These are phyloP conservation scores for Salmo trutta DNA, from an alignment of 2,797 vertebrate genomes.

Conservation along the genomic window DNA sequence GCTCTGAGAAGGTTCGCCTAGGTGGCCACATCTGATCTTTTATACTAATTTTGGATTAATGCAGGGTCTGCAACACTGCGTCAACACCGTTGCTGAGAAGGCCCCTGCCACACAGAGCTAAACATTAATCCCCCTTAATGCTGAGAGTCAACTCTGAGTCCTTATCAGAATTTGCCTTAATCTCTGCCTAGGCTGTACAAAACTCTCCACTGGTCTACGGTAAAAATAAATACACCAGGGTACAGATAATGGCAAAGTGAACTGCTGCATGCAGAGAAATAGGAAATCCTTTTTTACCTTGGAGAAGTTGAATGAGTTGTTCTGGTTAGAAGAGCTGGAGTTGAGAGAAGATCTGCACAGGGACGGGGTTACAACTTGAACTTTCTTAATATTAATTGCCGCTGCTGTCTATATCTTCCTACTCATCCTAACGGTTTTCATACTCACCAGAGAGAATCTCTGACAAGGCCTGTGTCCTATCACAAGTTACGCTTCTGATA, in stretches of 20 bases:
- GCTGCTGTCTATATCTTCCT: constrained; percentile 13
- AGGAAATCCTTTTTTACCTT: constrained; percentile 64
- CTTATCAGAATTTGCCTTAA: constrained; percentile 99
- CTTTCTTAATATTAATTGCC: constrained; percentile 27
- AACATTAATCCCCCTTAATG: constrained; percentile 99
- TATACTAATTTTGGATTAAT: constrained; percentile 99
- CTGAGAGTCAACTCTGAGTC: constrained; percentile 99
- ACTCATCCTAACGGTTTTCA: constrained; percentile 12
- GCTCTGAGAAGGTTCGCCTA: constrained; percentile 84
- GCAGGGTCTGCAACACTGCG: constrained; percentile 91
- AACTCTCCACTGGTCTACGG: constrained; percentile 86
- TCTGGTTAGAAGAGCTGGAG: constrained; percentile 24
- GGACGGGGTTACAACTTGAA: constrained; percentile 15
- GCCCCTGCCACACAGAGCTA: constrained; percentile 93
- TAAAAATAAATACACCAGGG: constrained; percentile 78
- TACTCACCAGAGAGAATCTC: constrained; percentile 11
- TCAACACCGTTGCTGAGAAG: constrained; percentile 94
- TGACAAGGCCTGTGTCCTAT: neutral
- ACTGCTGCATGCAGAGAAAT: constrained; percentile 37
- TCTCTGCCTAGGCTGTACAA: constrained; percentile 93
- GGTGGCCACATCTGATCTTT: constrained; percentile 96
- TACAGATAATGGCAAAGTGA: constrained; percentile 68
- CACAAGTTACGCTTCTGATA: neutral
- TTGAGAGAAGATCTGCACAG: constrained; percentile 24
- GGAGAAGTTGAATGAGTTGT: constrained; percentile 35